Percentiles rank a stretch among this genome's conserved stretches.
phyloP scores from a whole-genome alignment of 2,797 vertebrate genomes.

The Telmatherina bonti region DNA sequence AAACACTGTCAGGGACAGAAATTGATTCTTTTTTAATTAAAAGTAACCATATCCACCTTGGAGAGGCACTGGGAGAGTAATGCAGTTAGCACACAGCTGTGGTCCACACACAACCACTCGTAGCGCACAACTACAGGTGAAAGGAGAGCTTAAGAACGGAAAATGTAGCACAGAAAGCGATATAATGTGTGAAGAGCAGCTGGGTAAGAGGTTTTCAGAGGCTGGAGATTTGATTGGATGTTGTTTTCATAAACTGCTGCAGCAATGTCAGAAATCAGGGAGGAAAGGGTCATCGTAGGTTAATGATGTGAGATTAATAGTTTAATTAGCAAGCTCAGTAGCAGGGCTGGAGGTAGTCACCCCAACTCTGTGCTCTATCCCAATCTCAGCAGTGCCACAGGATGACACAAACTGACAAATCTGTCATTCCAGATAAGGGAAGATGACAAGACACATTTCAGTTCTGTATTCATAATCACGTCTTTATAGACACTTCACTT shows the following conservation, averaged over 20 bases:
- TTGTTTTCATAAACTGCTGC: constrained; percentile 60
- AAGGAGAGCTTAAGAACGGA: constrained; percentile 28
- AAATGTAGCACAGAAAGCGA: constrained; percentile 14
- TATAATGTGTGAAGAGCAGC: constrained; percentile 18
- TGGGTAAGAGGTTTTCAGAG: constrained; percentile 26
- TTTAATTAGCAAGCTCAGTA: constrained; percentile 80
- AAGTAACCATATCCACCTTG: constrained; percentile 82
- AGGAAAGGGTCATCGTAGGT: constrained; percentile 72
- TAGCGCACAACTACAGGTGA: constrained; percentile 6
- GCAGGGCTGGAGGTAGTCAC: constrained; percentile 70
- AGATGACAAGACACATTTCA: constrained; percentile 47
- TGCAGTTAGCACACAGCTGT: constrained; percentile 81
- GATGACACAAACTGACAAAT: constrained; percentile 52
- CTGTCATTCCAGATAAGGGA: constrained; percentile 72
- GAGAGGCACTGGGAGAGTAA: constrained; percentile 77
- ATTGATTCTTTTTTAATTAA: constrained; percentile 86
- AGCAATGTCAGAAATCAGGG: constrained; percentile 66
- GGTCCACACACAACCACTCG: constrained; percentile 52
- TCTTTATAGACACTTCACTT: constrained; percentile 32
- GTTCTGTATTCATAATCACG: constrained; percentile 23
- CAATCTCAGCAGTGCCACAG: constrained; percentile 52
- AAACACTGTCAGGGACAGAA: constrained; percentile 74
- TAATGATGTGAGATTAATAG: constrained; percentile 85
- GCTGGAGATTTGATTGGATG: constrained; percentile 42
- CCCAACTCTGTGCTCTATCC: constrained; percentile 67